Conservation (phyloP, 2,888 invertebrate species). For the Morpho achilles region DNA sequence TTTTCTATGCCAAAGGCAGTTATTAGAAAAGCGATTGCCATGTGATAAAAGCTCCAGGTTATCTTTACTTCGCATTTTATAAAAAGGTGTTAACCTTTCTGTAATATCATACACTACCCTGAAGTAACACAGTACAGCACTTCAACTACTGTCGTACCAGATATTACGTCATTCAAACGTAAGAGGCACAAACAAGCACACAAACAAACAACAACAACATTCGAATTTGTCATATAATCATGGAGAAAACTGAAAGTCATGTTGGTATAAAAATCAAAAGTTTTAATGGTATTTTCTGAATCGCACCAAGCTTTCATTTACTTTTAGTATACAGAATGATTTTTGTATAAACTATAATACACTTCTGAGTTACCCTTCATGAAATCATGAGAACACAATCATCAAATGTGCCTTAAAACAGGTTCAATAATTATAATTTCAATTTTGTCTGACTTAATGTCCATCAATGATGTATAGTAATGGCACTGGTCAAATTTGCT, state of each 20-base stretch:
- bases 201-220: too few relatives aligned
- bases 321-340: conserved; percentile 78
- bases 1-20: too few relatives aligned
- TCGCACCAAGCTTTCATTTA: conserved; percentile 79
- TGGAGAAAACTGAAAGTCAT: conserved; percentile 40
- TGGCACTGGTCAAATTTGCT: conserved; percentile 59
- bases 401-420: conserved; percentile 57
- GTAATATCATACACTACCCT: too few relatives aligned
- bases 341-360: conserved; percentile 74
- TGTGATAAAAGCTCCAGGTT: too few relatives aligned
- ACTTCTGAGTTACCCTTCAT: conserved; percentile 58
- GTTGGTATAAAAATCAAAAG: conserved; percentile 80
- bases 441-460: conserved; percentile 75
- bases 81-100: too few relatives aligned
- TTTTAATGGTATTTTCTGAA: conserved; percentile 80
- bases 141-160: too few relatives aligned
- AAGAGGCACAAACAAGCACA: too few relatives aligned
- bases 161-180: too few relatives aligned
- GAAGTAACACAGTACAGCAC: too few relatives aligned
- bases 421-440: conserved; percentile 52
- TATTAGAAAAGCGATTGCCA: too few relatives aligned
- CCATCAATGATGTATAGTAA: conserved; percentile 46
- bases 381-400: conserved; percentile 59
- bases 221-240: too few relatives aligned
- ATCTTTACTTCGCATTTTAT: too few relatives aligned